Evolutionary conservation across 2,797 vertebrate species (phyloP).

Genomic region (Lithobates sylvaticus): DNA sequence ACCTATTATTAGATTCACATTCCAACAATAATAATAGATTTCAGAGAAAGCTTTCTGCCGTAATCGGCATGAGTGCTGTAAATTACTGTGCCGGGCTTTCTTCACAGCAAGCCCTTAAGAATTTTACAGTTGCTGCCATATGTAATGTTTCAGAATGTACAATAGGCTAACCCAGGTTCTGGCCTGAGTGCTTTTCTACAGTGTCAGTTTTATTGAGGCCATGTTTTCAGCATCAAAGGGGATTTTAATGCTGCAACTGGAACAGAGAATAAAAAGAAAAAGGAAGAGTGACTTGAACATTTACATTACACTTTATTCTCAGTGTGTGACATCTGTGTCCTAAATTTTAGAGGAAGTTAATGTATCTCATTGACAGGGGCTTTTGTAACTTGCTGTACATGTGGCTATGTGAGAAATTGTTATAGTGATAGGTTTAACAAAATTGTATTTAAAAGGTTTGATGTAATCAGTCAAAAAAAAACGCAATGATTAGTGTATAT

Average conservation of each 20-base stretch:
- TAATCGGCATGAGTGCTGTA: constrained; percentile 31
- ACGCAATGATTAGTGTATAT: not conserved
- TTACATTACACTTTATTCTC: constrained; percentile 37
- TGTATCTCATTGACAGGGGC: constrained; percentile 6
- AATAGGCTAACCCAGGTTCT: constrained; percentile 28
- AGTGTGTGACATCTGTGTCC: constrained; percentile 24
- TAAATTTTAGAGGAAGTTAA: constrained; percentile 44
- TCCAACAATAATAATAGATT: constrained; percentile 29
- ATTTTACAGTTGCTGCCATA: constrained; percentile 42
- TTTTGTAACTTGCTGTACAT: not conserved
- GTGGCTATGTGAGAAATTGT: not conserved
- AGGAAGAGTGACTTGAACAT: constrained; percentile 23
- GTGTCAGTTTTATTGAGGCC: constrained; percentile 44
- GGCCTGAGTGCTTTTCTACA: constrained; percentile 24
- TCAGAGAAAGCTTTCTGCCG: constrained; percentile 28
- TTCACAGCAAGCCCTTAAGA: constrained; percentile 42
- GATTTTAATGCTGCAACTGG: constrained; percentile 24
- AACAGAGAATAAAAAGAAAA: constrained; percentile 27
- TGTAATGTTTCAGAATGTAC: constrained; percentile 35
- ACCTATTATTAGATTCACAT: not conserved
- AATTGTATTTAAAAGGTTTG: not conserved
- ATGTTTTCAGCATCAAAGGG: constrained; percentile 46
- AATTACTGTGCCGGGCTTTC: constrained; percentile 36
- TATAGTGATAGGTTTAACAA: constrained; percentile 14
- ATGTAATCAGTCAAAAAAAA: not conserved